Base-by-base conservation (phyloP, 2,888 invertebrate genomes). In the Volucella zonaria region DNA sequence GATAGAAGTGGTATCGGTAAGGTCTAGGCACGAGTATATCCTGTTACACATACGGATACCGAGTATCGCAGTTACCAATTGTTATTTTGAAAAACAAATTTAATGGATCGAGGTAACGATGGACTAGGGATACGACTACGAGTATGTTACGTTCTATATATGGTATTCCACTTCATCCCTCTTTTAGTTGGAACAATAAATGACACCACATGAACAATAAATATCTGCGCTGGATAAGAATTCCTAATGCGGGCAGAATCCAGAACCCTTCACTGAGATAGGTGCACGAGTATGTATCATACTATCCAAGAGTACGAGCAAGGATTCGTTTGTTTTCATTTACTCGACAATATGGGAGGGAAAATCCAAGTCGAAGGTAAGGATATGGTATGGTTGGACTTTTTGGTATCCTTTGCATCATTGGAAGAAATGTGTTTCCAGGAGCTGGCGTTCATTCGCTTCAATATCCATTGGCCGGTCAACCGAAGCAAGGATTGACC, bases 191-290 rank as follows among this genome's bases (percentile, higher is more conserved):
- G 62, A 78, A 78, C 77, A 78, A 71, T 70, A 71, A 71, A 78
- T 78, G 77, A 71, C 77, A 70, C 70, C 62, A 78, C 77, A 78
- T 71, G 77, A 78, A 64, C 70, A 70, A 78, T 78, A 78, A 78
- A 78, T 70, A 78, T 78, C 62, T 47, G 77, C 52, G 64, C 70
- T 54, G 52, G 62, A 58, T 51, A 59, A 40, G 67, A 61, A 67
- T 76, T 43, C 76, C 45, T 68, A 76, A 76, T 76, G 59, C 61
- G 52, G 6, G 58, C 23, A n/a, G 12, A n/a, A 1, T 51, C 15
- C 31, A 31, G 31, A 31, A 31, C 31, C 31, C 31, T 31, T 31
- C 31, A 31, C 3, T 31, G 31, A 31, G 31, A 31, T 31, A 31
- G 31, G 31, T 4, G 31, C 31, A 31, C 31, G 4, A 31, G 31